phyloP scores from a whole-genome alignment of 30 jellyfish, hydroid and myxozoan species.

The Aurelia aurita complex sp. Pacific region DNA sequence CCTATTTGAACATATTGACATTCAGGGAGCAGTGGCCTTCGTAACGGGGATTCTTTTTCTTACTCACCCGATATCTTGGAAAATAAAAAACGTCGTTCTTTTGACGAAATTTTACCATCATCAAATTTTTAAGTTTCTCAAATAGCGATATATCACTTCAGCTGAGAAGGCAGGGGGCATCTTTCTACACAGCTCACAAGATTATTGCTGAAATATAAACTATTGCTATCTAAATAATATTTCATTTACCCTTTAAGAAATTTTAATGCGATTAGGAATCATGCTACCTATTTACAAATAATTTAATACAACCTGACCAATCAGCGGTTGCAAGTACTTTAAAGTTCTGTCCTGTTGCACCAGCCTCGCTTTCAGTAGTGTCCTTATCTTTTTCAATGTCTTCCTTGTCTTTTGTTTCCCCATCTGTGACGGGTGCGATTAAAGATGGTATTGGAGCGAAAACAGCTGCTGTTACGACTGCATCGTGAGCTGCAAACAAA shows the following conservation, averaged over 20 bases:
- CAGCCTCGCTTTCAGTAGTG: conserved; percentile 9
- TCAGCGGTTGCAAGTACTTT: conserved; percentile 87
- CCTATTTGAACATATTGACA: no score
- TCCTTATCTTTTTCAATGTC: conserved; percentile 13
- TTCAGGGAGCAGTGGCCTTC: no score
- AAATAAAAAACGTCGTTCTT: no score
- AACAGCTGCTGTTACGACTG: conserved; percentile 92
- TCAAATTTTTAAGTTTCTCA: no score
- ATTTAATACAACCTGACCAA: conserved; percentile 85
- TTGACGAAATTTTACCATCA: no score
- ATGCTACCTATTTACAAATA: conserved; percentile 71
- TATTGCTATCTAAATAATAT: conserved; percentile 10
- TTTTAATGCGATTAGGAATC: not conserved
- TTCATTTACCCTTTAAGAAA: conserved; percentile 11
- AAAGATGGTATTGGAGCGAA: conserved; percentile 88
- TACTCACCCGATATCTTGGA: no score
- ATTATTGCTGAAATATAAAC: no score
- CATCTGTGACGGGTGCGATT: conserved; percentile 36
- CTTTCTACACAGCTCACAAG: no score
- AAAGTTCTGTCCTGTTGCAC: conserved; percentile 12
- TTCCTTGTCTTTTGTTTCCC: conserved; percentile 24
- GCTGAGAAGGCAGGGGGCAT: no score
- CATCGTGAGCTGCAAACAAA: conserved; percentile 70
- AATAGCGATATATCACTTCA: no score
- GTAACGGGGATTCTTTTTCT: no score